Conservation (phyloP, 2,888 invertebrate species). For the Drosophila phalerata region DNA sequence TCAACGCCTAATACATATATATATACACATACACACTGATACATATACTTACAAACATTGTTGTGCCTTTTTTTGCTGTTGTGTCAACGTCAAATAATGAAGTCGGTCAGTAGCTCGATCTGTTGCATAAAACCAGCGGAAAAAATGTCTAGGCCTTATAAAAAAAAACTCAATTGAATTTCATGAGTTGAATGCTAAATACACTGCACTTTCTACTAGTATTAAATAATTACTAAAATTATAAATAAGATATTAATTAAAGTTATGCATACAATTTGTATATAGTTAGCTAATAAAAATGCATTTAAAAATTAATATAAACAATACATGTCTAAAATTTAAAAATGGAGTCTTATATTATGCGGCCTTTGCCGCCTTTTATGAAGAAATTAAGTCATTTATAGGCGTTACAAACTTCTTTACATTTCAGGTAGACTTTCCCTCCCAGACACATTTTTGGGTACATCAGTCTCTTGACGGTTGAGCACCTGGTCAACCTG, state of each 20-base stretch:
- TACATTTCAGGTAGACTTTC: background rate
- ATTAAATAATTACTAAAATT: background rate
- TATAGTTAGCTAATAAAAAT: too few relatives aligned
- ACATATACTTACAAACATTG: conserved; percentile 28
- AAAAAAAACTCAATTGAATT: background rate
- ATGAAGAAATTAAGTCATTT: background rate
- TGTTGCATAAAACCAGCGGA: conserved; percentile 55
- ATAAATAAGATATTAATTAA: background rate
- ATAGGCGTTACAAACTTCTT: background rate
- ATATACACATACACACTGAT: conserved; percentile 11
- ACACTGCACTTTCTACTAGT: conserved; percentile 4
- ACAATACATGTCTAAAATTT: too few relatives aligned
- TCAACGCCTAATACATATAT: conserved; percentile 13
- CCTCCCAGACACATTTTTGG: background rate
- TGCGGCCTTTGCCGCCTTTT: too few relatives aligned
- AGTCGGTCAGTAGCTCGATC: conserved; percentile 63
- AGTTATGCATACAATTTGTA: too few relatives aligned
- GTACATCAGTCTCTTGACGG: conserved; percentile 16
- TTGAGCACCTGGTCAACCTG: conserved; percentile 34
- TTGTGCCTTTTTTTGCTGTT: conserved; percentile 17
- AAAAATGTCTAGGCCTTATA: conserved; percentile 3
- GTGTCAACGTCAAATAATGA: conserved; percentile 65
- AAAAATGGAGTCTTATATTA: too few relatives aligned
- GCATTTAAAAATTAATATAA: background rate
- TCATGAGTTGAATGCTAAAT: background rate